Evolutionary conservation across 2,797 vertebrate species (phyloP), one percentile per base, ranked within the genome.

Genomic region (Chromis chromis): DNA sequence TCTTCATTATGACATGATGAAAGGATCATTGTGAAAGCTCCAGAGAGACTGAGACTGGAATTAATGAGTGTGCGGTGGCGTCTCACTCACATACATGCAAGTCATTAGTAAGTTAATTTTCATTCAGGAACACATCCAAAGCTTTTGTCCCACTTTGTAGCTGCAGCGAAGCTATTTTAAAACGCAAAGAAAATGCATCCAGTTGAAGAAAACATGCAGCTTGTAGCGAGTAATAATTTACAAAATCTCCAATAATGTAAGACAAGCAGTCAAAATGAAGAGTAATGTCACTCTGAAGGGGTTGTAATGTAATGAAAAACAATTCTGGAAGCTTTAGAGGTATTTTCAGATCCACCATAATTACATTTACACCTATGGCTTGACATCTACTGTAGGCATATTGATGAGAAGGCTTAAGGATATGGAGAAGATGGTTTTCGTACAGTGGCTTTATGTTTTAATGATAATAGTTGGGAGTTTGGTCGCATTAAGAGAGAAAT

Each of bases 71-170:
- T 58, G 31, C n/a, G 13, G 50, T 33, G 46, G 53, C 60, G 78
- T 17, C 36, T 77, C 52, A n/a, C 62, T 76, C 70, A 69, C 49
- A 52, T 50, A 19, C 46, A 75, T 58, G 49, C 6, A 33, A 70
- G 17, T 74, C 48, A 73, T 83, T 70, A 78, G 14, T 68, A 13
- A 65, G 58, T 57, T 50, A 0, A 56, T 85, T 82, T 80, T 74
- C 48, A 73, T 70, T 75, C 61, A 44, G 69, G 2, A 40, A 25
- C n/a, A 21, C 14, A 60, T 44, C 61, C 33, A 56, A 39, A 66
- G 76, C 33, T 48, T 74, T 72, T 62, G 74, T 78, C 46, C 66
- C 50, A 66, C 65, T 74, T 78, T 81, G 60, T 63, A 46, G 55
- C 50, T 67, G 40, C 48, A 9, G 6, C 27, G 19, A 27, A 65